Conservation (phyloP, 2,113 vertebrate species). For the Poecilia latipinna region DNA sequence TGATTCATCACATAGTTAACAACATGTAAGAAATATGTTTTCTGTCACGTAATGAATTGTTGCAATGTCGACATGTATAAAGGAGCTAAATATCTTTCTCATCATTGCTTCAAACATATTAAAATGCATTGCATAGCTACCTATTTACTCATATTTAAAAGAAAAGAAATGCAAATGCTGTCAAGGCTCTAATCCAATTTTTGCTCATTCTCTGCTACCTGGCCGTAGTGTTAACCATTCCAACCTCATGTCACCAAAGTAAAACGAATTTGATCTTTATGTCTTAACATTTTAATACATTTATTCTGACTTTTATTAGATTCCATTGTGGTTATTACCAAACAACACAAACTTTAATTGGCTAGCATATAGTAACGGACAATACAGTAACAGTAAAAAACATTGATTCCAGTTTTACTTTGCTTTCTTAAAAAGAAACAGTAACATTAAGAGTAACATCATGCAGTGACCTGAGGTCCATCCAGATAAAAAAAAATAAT, state of each 20-base stretch:
- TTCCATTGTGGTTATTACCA: background rate
- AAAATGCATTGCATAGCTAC: too few species aligned
- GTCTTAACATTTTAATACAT: background rate
- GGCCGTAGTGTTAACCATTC: too few species aligned
- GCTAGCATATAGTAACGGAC: background rate
- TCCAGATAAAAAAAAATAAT: background rate
- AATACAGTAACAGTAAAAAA: background rate
- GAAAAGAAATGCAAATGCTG: too few species aligned
- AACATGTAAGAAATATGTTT: slow-evolving; percentile 28
- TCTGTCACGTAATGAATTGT: background rate
- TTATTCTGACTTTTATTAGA: background rate
- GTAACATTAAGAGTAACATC: background rate
- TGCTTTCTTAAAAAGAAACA: background rate
- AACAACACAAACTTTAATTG: background rate
- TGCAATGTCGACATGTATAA: background rate
- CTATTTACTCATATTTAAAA: too few species aligned
- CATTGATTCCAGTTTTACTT: background rate
- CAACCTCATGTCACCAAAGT: too few species aligned
- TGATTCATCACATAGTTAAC: slow-evolving; percentile 44
- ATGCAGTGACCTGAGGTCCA: background rate
- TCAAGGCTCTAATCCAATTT: too few species aligned
- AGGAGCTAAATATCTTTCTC: too few species aligned
- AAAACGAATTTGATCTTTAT: background rate
- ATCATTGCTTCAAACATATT: too few species aligned
- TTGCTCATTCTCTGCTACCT: too few species aligned